Evolutionary conservation across 1,140 invertebrate species (phyloP).

Genomic region (Heliconius melpomene): DNA sequence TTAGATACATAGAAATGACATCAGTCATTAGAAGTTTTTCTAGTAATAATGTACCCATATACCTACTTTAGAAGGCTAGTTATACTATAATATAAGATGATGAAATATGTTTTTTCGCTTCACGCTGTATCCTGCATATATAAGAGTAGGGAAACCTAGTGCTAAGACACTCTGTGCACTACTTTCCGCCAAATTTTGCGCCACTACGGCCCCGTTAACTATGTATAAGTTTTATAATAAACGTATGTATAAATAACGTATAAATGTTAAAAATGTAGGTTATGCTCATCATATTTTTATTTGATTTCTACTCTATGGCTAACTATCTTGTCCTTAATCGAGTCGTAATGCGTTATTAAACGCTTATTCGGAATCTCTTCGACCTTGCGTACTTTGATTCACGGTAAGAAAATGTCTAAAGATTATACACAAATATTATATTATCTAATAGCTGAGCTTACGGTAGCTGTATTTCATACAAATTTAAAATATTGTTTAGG

Average conservation of each 20-base stretch:
- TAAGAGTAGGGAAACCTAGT: no score
- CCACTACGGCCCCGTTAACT: no score
- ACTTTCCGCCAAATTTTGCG: no score
- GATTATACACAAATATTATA: no score
- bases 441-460: no score
- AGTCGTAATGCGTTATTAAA: conserved; percentile 24
- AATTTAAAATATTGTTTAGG: no score
- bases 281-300: neutral
- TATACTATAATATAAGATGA: no score
- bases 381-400: conserved; percentile 13
- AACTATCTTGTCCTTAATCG: conserved; percentile 25
- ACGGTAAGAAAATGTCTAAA: neutral
- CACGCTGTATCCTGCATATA: no score
- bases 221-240: neutral
- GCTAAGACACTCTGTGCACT: no score
- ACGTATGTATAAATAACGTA: neutral
- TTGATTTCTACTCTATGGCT: neutral
- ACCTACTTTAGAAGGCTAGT: no score
- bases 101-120: no score
- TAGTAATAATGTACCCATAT: neutral
- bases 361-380: conserved; percentile 24
- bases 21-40: neutral
- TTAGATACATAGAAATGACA: neutral
- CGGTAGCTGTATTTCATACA: no score
- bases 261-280: neutral